phyloP scores from a whole-genome alignment of 1,140 invertebrate genomes.

The Carposina sasakii region DNA sequence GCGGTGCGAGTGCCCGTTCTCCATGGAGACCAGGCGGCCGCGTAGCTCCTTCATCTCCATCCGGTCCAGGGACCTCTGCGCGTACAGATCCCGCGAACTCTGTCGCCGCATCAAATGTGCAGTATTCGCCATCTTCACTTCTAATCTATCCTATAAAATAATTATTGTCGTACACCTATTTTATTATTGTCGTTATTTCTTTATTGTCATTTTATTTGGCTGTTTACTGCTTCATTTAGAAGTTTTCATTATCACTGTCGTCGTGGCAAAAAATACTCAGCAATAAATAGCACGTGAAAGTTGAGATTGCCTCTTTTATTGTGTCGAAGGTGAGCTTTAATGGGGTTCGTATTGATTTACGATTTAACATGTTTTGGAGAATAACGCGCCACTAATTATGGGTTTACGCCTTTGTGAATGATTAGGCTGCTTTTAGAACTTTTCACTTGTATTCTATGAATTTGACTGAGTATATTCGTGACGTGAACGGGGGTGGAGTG shows the following conservation, averaged over 20 bases:
- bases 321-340: conserved; percentile 7
- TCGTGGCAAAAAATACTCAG: conserved; percentile 52
- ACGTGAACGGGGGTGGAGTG: too few species aligned
- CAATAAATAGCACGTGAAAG: conserved; percentile 31
- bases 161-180: conserved; percentile 20
- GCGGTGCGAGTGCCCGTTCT: conserved; percentile 76
- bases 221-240: conserved; percentile 33
- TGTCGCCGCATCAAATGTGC: conserved; percentile 89
- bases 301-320: conserved; percentile 21
- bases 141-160: conserved; percentile 24
- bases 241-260: conserved; percentile 45
- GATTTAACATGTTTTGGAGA: conserved; percentile 25
- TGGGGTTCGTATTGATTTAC: conserved; percentile 29
- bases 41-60: conserved; percentile 90
- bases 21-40: conserved; percentile 83
- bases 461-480: too few species aligned
- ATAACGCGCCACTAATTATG: neutral
- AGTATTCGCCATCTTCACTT: conserved; percentile 90
- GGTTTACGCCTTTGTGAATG: too few species aligned
- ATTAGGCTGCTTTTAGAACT: too few species aligned
- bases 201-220: conserved; percentile 22
- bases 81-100: conserved; percentile 86
- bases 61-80: conserved; percentile 86
- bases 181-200: conserved; percentile 38
- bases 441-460: too few species aligned